Evolutionary conservation across 2,888 invertebrate genomes (phyloP).

Genomic region (Augochlorella aurata): DNA sequence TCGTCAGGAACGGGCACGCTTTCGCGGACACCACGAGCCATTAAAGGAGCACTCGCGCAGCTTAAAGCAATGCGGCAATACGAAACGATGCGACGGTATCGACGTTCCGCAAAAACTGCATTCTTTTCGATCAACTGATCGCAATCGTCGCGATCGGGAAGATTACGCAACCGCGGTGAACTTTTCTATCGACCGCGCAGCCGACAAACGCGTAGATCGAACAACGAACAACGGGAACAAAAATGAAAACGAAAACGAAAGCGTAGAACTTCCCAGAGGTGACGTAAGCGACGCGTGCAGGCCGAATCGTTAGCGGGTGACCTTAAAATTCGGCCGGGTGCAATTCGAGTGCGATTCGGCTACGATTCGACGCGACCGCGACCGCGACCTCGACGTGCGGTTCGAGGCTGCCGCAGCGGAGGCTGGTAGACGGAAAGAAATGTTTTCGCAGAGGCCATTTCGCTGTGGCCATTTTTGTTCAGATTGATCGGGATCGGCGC

Average conservation of each 20-base stretch:
- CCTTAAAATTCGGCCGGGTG: constrained; percentile 22
- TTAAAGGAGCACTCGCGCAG: not conserved
- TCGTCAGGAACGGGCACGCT: not conserved
- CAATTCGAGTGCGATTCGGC: too few species aligned
- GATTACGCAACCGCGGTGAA: not conserved
- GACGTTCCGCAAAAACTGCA: constrained; percentile 21
- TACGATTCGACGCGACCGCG: too few species aligned
- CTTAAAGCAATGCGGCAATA: constrained; percentile 1
- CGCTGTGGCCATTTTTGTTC: not conserved
- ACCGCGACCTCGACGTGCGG: not conserved
- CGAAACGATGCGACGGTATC: constrained; percentile 14
- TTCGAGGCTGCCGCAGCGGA: not conserved
- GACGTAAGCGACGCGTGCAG: constrained; percentile 30
- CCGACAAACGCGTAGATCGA: not conserved
- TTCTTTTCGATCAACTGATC: not conserved
- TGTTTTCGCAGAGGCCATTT: not conserved
- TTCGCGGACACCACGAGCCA: not conserved
- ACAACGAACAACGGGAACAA: too few species aligned
- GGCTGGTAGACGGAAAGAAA: not conserved
- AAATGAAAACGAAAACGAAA: not conserved
- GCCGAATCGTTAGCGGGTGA: constrained; percentile 22
- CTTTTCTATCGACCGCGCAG: not conserved
- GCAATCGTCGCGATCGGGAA: not conserved
- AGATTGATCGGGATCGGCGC: constrained; percentile 19
- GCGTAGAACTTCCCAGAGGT: constrained; percentile 3